A percentile compares a stretch with the other conserved stretches of the same genome.
Evolutionary conservation across 2,113 vertebrate species (phyloP).

Genomic region (Actinemys pallida): DNA sequence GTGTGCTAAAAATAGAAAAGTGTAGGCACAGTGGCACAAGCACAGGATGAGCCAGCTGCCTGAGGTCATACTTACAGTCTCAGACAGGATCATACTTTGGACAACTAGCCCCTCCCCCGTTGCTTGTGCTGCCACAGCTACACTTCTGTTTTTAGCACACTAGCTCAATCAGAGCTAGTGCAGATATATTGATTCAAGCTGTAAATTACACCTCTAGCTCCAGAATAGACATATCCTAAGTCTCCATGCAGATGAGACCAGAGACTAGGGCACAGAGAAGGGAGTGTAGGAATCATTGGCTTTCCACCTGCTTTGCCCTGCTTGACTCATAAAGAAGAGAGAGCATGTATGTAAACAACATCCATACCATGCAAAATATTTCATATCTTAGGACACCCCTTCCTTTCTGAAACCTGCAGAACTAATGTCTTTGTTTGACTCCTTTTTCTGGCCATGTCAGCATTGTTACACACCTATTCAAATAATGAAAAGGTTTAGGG

Average conservation of each 20-base stretch:
- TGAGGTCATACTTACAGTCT: not conserved
- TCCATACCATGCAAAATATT: not conserved
- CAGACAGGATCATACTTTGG: not conserved
- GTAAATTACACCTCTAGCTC: not conserved
- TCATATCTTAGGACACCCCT: not conserved
- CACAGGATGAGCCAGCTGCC: not conserved
- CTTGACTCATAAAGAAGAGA: not conserved
- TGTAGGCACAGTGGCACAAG: not conserved
- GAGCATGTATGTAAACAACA: not conserved
- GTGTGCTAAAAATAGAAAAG: not conserved
- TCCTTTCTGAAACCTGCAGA: not conserved
- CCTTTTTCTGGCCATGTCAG: not conserved
- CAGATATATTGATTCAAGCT: too few relatives aligned
- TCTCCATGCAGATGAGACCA: not conserved
- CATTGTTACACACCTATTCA: not conserved
- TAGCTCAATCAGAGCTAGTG: not conserved
- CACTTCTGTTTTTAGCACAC: not conserved
- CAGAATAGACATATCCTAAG: not conserved
- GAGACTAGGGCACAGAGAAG: not conserved
- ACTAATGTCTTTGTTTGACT: not conserved
- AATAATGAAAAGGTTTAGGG: not conserved
- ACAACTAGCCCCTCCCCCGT: not conserved
- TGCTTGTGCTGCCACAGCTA: not conserved
- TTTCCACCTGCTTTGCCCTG: conserved; percentile 10
- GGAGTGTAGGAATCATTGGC: rapidly evolving